Percentiles rank a stretch among this genome's conserved stretches.
These are phyloP conservation scores for Chitala chitala DNA, from an alignment of 2,113 vertebrate genomes.

Conservation along the genomic window DNA sequence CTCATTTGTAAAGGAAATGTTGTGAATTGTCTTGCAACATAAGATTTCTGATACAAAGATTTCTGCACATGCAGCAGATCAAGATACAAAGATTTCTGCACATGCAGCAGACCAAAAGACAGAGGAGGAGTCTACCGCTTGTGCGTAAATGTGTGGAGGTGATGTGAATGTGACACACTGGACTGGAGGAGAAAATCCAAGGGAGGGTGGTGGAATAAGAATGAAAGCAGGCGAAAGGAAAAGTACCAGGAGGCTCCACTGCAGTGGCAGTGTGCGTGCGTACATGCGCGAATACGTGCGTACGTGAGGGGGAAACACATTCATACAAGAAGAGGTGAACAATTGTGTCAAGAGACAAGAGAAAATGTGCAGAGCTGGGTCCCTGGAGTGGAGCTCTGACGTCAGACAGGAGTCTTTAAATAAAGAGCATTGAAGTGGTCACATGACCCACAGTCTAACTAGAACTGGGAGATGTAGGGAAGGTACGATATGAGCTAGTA, in stretches of 20 bases:
- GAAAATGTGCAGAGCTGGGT: slow-evolving; percentile 13
- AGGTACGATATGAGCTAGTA: no score
- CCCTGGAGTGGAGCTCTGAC: slow-evolving; percentile 3
- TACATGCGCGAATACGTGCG: neutral
- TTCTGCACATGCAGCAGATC: neutral
- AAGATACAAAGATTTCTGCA: neutral
- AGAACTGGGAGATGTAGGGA: neutral
- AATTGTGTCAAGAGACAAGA: neutral
- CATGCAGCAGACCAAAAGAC: neutral
- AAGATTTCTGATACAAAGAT: no score
- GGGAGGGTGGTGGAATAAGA: neutral
- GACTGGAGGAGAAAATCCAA: no score
- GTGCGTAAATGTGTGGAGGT: slow-evolving; percentile 1
- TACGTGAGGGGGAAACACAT: neutral
- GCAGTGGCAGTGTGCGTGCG: neutral
- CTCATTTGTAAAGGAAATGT: neutral
- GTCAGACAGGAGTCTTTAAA: neutral
- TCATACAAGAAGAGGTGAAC: slow-evolving; percentile 4
- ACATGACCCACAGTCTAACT: neutral
- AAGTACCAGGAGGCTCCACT: slow-evolving; percentile 1
- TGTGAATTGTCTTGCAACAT: neutral
- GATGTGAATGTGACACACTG: neutral
- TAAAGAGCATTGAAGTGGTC: slow-evolving; percentile 2
- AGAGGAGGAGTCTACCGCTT: neutral
- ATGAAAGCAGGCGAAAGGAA: neutral